Evolutionary conservation across 2,113 vertebrate genomes (phyloP).

Genomic region (Elgaria multicarinata): DNA sequence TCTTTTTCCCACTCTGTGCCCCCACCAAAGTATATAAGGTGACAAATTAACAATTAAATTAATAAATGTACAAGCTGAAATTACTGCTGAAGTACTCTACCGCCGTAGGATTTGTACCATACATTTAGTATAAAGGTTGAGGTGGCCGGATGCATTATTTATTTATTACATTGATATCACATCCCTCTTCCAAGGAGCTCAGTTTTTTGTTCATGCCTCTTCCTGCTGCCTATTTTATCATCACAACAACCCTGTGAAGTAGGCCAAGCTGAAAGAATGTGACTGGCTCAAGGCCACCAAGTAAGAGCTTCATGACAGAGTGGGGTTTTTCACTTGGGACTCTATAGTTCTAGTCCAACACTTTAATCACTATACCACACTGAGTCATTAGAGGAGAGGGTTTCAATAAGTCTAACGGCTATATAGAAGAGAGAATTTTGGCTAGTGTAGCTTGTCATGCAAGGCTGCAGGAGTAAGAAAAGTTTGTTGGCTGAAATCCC

Average conservation of each 20-base stretch:
- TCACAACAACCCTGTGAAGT: not conserved
- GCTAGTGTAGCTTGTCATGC: not conserved
- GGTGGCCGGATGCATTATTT: not conserved
- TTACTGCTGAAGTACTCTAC: not conserved
- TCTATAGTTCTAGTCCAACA: not conserved
- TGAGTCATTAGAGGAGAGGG: not conserved
- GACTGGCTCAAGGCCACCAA: not conserved
- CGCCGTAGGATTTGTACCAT: not conserved
- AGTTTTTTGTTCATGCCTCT: not conserved
- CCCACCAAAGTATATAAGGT: not conserved
- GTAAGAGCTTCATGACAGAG: not conserved
- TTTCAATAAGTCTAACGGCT: not conserved
- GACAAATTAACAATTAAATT: not conserved
- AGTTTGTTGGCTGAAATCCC: not conserved
- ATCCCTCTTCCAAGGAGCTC: not conserved
- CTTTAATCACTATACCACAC: not conserved
- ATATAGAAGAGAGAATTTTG: not conserved
- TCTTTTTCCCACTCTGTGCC: not conserved
- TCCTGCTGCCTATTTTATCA: not conserved
- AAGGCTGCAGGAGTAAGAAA: not conserved
- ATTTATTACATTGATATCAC: not conserved
- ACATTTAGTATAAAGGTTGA: not conserved
- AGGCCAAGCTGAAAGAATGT: too few relatives aligned
- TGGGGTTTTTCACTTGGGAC: not conserved
- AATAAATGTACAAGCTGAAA: not conserved